A percentile compares a stretch with the other conserved stretches of the same genome.
phyloP scores from a whole-genome alignment of 2,888 invertebrate species.

The Chloroclysta siterata region DNA sequence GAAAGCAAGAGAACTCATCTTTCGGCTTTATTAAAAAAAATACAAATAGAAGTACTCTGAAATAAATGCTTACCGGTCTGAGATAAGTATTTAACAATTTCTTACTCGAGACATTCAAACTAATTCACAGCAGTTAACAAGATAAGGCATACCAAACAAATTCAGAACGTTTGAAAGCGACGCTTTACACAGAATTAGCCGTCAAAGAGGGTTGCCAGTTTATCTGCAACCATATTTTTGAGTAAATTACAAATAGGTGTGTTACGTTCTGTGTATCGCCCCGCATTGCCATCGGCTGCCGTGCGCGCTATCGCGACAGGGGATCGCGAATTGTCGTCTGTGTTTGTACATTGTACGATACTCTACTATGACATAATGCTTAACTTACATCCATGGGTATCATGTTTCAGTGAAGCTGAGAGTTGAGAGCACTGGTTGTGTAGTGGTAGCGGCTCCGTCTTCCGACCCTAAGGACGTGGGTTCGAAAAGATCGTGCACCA shows the following conservation, averaged over 20 bases:
- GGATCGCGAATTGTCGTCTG: conserved; percentile 70
- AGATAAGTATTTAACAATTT: background rate
- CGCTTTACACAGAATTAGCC: conserved; percentile 64
- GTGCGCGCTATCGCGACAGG: conserved; percentile 78
- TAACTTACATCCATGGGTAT: too few species aligned
- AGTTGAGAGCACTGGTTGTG: too few species aligned
- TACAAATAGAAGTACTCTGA: too few species aligned
- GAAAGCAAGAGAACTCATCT: too few species aligned
- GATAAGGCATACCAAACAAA: conserved; percentile 50
- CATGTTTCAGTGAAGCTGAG: too few species aligned
- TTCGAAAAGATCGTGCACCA: too few species aligned
- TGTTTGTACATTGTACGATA: conserved; percentile 56
- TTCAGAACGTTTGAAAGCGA: conserved; percentile 55
- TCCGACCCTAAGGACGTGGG: too few species aligned
- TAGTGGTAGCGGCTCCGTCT: too few species aligned
- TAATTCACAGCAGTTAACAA: conserved; percentile 26
- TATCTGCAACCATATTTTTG: conserved; percentile 81
- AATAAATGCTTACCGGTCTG: background rate
- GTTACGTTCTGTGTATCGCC: conserved; percentile 63
- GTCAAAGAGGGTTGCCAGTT: conserved; percentile 62
- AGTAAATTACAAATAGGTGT: conserved; percentile 84
- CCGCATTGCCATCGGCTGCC: conserved; percentile 70
- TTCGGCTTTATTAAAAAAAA: too few species aligned
- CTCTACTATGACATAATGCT: conserved; percentile 18
- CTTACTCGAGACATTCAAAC: conserved; percentile 30